Evolutionary conservation across 2,888 invertebrate genomes (phyloP).

Genomic region (Uropetala carovei): DNA sequence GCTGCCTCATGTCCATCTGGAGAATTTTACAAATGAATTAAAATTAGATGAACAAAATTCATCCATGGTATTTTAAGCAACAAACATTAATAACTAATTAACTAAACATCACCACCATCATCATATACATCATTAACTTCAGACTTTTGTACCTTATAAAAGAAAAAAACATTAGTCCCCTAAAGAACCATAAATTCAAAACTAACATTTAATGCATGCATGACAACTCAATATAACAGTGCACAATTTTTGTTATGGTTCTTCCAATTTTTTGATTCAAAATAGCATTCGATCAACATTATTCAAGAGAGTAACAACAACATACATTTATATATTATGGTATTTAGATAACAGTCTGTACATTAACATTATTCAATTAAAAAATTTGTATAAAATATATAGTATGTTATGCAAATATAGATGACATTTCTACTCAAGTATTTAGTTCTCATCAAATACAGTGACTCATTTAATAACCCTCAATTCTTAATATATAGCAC

Average conservation of each 20-base stretch:
- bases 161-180: background rate
- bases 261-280: background rate
- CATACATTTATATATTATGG: conserved; percentile 31
- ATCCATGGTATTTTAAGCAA: background rate
- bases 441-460: conserved; percentile 43
- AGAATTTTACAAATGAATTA: no score
- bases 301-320: conserved; percentile 40
- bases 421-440: conserved; percentile 18
- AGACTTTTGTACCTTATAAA: background rate
- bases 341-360: conserved; percentile 61
- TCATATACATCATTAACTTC: background rate
- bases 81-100: background rate
- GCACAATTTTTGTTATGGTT: background rate
- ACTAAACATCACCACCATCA: background rate
- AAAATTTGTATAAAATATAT: conserved; percentile 60
- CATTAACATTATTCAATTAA: conserved; percentile 60
- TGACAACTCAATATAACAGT: background rate
- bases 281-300: conserved; percentile 25
- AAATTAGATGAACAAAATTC: no score
- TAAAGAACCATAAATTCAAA: background rate
- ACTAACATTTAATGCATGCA: conserved; percentile 4
- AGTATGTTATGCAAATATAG: conserved; percentile 62
- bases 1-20: no score
- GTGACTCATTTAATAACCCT: background rate
- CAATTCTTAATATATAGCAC: background rate